Base-by-base conservation (phyloP, 2,113 vertebrate species). In the Lipotes vexillifer region DNA sequence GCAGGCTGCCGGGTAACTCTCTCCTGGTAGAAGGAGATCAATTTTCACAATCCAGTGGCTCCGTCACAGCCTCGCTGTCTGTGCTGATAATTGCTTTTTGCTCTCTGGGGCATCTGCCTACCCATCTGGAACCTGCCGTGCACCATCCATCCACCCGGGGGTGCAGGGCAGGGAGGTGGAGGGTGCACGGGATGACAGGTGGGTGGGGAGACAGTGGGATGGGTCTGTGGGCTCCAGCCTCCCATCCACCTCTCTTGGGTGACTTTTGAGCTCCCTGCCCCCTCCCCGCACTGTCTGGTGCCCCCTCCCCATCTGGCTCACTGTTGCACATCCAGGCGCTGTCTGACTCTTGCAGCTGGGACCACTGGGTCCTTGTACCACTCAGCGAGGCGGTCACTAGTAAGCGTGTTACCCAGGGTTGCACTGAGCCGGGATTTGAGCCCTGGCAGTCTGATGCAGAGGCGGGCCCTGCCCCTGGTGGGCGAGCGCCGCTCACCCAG, bases 101-200 rank as follows among this genome's bases (percentile, higher is more conserved):
- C 57, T 17, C 13, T n/a, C 25, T 0, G 10, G 1, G 29, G 52
- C 3, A 41, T 18, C 49, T 80, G 52, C 77, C 77, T 83, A 1
- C 9, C 0, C 8, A 46, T 23, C 55, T 46, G 11, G 33, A 25
- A 12, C 36, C 75, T 5, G 3, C 55, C 0, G 0, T 3, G n/a
- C 2, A 11, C 33, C 11, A 46, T 4, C 41, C 11, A 0, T 6
- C 21, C 2, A 1, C 11, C 14, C 14, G 31, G 6, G 52, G 9
- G 3, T 11, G 18, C 15, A 10, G 59, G 57, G 29, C 4, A 52
- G 59, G 23, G 15, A 49, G 44, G 38, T 3, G 23, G 41, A 63
- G 13, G 1, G 8, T 0, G 12, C 20, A 3, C 31, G 20, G 15
- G 31, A 13, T n/a, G 86, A 27, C 2, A 0, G 38, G 31, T 2